Base-by-base conservation (phyloP, 1,140 invertebrate species). In the Microplitis mediator region DNA sequence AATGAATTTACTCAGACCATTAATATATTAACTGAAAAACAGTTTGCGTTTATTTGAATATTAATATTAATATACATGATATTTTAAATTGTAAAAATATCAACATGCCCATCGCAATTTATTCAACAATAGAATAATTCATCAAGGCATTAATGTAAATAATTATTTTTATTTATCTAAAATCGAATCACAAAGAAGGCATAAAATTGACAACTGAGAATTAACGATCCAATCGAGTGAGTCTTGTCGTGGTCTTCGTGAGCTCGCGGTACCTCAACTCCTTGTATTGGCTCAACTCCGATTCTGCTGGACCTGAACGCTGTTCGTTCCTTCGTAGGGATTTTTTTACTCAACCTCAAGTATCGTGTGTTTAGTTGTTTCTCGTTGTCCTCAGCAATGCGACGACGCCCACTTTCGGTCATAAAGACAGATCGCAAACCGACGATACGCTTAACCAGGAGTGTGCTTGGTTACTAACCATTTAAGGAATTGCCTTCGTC, bases 371-470 rank as follows among this genome's bases (percentile, higher is more conserved):
- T 45, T 45, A 45, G 62, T 66, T 61, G 70, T 72, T 72, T 66
- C 63, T 66, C 63, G 70, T 64, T 72, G 70, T 72, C 63, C 52
- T 45, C 11, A 52, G 63, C 70, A 64, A 71, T 71, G 69, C 63
- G 77, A 78, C 75, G 76, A 78, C 72, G 77, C 63, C 73, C 78
- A 74, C 75, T 78, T 78, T 76, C 70, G 79, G 77, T 77, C 75
- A 74, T 74, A 79, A 78, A 79, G 75, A 78, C 76, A 78, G 78
- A 77, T 78, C 78, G 75, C 74, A 75, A 78, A 75, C 71, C 77
- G 74, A 77, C 74, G 76, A 79, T 77, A 76, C 71, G 73, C 74
- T 36, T 45, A 45, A 45, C 39, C 39, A 45, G 39, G 75, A 78
- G 73, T 74, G 70, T 72, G 63, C 51, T 32, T 35, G 35, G 74